Evolutionary conservation across 2,888 invertebrate species (phyloP).

Genomic region (Euclidia mi): DNA sequence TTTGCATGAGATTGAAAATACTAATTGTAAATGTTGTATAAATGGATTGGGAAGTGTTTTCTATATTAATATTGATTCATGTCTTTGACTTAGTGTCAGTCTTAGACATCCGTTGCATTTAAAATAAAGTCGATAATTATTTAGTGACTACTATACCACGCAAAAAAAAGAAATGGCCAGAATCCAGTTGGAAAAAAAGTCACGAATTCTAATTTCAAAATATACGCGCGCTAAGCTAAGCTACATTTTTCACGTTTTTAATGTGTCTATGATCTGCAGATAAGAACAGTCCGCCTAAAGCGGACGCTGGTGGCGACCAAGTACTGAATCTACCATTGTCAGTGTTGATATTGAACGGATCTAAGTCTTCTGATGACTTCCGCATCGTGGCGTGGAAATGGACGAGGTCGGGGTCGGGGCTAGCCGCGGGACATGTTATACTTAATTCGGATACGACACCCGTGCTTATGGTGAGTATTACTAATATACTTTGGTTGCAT

Average conservation of each 20-base stretch:
- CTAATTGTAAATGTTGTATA: no score
- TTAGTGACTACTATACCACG: no score
- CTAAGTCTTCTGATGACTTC: conserved; percentile 96
- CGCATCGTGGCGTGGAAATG: conserved; percentile 96
- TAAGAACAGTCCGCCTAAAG: conserved; percentile 96
- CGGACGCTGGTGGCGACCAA: conserved; percentile 96
- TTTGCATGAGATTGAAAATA: neutral
- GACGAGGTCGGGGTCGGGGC: conserved; percentile 93
- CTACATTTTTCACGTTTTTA: neutral
- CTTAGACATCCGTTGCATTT: no score
- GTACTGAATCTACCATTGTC: conserved; percentile 93
- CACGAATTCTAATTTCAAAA: no score
- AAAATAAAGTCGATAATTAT: no score
- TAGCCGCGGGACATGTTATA: conserved; percentile 96
- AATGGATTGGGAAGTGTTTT: no score
- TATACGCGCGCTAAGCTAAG: neutral
- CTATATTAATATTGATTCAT: no score
- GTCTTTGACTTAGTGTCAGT: no score
- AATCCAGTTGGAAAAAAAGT: no score
- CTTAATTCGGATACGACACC: conserved; percentile 94
- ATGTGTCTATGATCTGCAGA: conserved; percentile 87
- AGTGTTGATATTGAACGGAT: conserved; percentile 95
- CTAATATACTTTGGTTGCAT: no score
- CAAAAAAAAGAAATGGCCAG: no score
- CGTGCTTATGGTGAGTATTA: conserved; percentile 88